Conservation (phyloP, 2,113 vertebrate genomes). For the Mastomys natalensis region DNA sequence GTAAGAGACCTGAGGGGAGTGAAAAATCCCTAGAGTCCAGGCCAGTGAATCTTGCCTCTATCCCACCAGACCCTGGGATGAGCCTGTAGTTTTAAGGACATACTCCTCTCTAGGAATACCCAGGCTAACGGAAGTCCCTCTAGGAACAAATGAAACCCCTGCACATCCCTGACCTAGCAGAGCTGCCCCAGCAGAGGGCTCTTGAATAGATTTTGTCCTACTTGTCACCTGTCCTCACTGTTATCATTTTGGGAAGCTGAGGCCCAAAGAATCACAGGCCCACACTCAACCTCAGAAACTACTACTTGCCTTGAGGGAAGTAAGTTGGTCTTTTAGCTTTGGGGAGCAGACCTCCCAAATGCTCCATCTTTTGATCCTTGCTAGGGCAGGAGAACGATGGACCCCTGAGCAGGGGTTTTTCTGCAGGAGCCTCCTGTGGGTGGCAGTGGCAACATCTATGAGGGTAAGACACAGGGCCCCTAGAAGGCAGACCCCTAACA, state of each 20-base stretch:
- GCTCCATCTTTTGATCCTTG: accelerated
- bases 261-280: neutral
- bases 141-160: no score
- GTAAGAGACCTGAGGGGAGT: accelerated
- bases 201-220: neutral
- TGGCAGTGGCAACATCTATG: neutral
- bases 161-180: accelerated
- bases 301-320: neutral
- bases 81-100: neutral
- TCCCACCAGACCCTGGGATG: neutral
- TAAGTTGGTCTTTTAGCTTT: accelerated
- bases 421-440: neutral
- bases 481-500: conserved; percentile 1
- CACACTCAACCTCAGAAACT: neutral
- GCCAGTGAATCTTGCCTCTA: neutral
- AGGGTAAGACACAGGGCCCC: neutral
- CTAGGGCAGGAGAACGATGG: neutral
- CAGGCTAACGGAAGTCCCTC: neutral
- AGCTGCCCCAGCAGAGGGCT: accelerated
- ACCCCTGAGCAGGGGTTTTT: no score
- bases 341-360: accelerated
- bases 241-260: neutral
- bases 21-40: conserved; percentile 20
- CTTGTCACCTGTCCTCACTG: no score
- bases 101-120: neutral